phyloP scores from a whole-genome alignment of 2,113 vertebrate genomes.

The Coryphaenoides rupestris region DNA sequence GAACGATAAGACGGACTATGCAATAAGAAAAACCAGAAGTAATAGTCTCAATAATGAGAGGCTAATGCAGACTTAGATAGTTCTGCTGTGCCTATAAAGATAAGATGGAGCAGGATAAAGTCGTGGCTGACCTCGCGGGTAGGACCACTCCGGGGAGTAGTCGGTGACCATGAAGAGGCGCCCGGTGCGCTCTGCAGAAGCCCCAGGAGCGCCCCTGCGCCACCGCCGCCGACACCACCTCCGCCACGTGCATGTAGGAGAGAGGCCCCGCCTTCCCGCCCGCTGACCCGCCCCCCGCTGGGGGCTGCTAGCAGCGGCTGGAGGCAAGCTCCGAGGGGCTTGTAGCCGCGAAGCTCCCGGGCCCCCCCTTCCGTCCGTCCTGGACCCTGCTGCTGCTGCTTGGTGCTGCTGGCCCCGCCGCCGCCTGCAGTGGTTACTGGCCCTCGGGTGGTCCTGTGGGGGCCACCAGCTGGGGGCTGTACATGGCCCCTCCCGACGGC shows the following conservation, averaged over 20 bases:
- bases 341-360: slow-evolving; percentile 81
- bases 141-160: slow-evolving; percentile 98
- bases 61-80: too few species aligned
- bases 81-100: too few species aligned
- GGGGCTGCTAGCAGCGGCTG: slow-evolving; percentile 94
- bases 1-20: too few species aligned
- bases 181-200: slow-evolving; percentile 93
- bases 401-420: slow-evolving; percentile 26
- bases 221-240: slow-evolving; percentile 91
- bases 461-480: slow-evolving; percentile 91
- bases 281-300: slow-evolving; percentile 74
- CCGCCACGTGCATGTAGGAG: slow-evolving; percentile 97
- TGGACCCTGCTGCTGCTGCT: slow-evolving; percentile 58
- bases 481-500: slow-evolving; percentile 74
- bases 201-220: slow-evolving; percentile 89
- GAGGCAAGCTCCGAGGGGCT: slow-evolving; percentile 90
- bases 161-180: slow-evolving; percentile 98
- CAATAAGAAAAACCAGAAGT: too few species aligned
- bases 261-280: slow-evolving; percentile 80
- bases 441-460: slow-evolving; percentile 73
- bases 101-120: slow-evolving; percentile 5
- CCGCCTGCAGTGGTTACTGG: slow-evolving; percentile 64
- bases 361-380: slow-evolving; percentile 80
- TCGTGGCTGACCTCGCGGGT: slow-evolving; percentile 89
- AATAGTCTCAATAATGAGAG: too few species aligned